These are phyloP conservation scores for Platynereis dumerilii DNA, from an alignment of 2,888 invertebrate genomes.

Conservation along the genomic window DNA sequence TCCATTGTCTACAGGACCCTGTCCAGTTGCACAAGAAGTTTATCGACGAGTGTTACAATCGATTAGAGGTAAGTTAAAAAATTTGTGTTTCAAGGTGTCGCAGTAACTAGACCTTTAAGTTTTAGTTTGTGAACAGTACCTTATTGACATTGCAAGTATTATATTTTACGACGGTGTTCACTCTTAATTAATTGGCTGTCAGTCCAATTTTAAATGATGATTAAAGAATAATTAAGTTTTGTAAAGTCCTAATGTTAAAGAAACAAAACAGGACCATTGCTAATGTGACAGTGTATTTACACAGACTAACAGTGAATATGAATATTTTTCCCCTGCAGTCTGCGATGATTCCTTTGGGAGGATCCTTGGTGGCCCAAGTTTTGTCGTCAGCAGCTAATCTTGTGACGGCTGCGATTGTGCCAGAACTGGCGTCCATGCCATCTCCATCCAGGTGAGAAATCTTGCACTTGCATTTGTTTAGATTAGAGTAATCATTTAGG, in stretches of 20 bases:
- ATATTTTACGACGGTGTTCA: too few relatives aligned
- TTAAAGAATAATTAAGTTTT: too few relatives aligned
- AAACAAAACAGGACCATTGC: too few relatives aligned
- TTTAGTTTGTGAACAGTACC: too few relatives aligned
- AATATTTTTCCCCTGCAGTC: conserved; percentile 39
- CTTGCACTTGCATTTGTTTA: not conserved
- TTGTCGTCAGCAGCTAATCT: conserved; percentile 62
- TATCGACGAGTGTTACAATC: conserved; percentile 64
- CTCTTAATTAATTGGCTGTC: too few relatives aligned
- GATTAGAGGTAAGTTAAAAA: conserved; percentile 58
- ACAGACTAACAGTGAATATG: not conserved
- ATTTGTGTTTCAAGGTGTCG: not conserved
- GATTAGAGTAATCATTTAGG: too few relatives aligned
- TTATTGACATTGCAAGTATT: too few relatives aligned
- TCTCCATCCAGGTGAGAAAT: conserved; percentile 61
- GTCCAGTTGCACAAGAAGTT: conserved; percentile 64
- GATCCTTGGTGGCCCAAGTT: conserved; percentile 58
- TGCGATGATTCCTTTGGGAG: conserved; percentile 58
- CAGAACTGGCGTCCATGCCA: conserved; percentile 60
- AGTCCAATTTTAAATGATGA: too few relatives aligned
- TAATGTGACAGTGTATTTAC: too few relatives aligned
- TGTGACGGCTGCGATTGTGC: conserved; percentile 61
- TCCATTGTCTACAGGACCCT: conserved; percentile 56
- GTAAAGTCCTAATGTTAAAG: too few relatives aligned
- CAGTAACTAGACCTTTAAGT: not conserved